Evolutionary conservation across 37 sponge, comb jelly and placozoan genomes (phyloP).

Genomic region (Theonella swinhoei): DNA sequence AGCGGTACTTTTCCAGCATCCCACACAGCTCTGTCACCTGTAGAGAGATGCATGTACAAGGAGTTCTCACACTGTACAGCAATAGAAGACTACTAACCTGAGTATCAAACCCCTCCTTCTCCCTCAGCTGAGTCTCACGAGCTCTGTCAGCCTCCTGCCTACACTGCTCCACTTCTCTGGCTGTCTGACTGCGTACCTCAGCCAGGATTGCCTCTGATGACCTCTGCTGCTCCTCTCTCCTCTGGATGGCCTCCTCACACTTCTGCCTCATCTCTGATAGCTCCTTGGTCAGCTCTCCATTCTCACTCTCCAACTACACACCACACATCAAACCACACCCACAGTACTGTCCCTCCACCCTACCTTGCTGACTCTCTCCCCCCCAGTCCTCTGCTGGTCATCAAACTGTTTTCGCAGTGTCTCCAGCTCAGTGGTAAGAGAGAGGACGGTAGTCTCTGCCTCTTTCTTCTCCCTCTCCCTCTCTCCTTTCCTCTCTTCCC

Average conservation of each 20-base stretch:
- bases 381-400: background rate
- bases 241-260: background rate
- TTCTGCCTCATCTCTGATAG: background rate
- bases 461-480: conserved; percentile 1
- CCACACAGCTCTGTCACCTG: conserved; percentile 48
- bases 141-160: conserved; percentile 21
- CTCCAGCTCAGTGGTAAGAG: background rate
- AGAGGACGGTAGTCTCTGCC: background rate
- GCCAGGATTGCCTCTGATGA: background rate
- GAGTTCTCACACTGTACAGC: background rate
- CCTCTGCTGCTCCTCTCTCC: background rate
- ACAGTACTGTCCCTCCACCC: background rate
- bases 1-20: conserved; percentile 43
- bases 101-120: background rate
- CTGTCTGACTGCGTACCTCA: background rate
- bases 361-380: background rate
- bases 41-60: background rate
- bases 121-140: conserved; percentile 26
- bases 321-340: background rate
- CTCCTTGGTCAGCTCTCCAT: background rate
- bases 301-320: conserved; percentile 11
- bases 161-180: background rate
- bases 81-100: background rate
- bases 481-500: conserved; percentile 7
- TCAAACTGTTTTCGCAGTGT: background rate